Base-by-base conservation (phyloP, 92 coral and sea anemone genomes). In the Siderastrea radians region DNA sequence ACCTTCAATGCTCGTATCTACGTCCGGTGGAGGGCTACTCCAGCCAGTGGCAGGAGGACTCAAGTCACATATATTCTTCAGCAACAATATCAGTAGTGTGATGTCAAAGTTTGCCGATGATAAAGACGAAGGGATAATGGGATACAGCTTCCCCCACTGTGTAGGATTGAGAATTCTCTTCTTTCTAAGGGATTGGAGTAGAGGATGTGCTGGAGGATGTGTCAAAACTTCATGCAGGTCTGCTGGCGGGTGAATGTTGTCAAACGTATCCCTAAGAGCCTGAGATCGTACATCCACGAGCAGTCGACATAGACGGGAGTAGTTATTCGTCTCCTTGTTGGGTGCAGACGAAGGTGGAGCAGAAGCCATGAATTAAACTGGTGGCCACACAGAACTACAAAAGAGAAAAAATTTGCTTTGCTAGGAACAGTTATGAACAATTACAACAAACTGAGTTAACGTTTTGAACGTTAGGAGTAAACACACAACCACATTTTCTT, bases 21-120 rank as follows among this genome's bases (percentile, higher is more conserved):
- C 2, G 11, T 2, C 44, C n/a, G 69, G 69, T 65, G 69, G 69
- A 38, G 10, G 46, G 2, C 8, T 3, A 19, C 44, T 13, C 69
- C 68, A 67, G 61, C 61, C 38, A 26, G 38, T 26, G 38, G 38
- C 38, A 26, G 38, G 38, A 26, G 38, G 38, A 0, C 38, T 26
- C 38, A 26, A 26, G 38, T 26, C 38, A 26, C 38, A 26, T 26
- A 26, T 26, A 26, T 26, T 26, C 38, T 26, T 26, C 38, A 26
- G 38, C 38, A 26, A 26, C 38, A 26, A 26, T 26, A 26, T 26
- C 38, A 26, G 38, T 3, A 80, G 61, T 8, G 85, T 80, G 11
- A 67, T 80, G 49, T 80, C 85, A 65, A 80, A 80, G 50, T 60
- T 60, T 51, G 75, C 50, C 3, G 85, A 66, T 45, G 75, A 57